A percentile compares a stretch with the other conserved stretches of the same genome.
phyloP scores from a whole-genome alignment of 2,888 invertebrate genomes.

The Pristionchus arcanus region DNA sequence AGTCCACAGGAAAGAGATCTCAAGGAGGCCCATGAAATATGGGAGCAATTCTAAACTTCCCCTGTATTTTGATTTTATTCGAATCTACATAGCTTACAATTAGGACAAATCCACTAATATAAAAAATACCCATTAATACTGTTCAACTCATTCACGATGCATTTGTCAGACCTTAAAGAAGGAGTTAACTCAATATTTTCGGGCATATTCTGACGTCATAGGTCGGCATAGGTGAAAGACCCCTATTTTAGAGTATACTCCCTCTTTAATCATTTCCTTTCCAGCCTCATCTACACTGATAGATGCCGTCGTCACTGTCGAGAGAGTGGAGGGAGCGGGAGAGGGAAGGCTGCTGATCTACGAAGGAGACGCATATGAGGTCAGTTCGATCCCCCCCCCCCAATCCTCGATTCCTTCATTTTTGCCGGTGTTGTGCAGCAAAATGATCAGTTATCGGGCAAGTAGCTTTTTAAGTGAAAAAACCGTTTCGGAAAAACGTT shows the following conservation, averaged over 20 bases:
- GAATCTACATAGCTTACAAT: background rate
- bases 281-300: background rate
- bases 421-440: too few relatives aligned
- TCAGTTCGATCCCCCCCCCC: background rate
- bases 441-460: too few relatives aligned
- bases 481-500: too few relatives aligned
- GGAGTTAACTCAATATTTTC: too few relatives aligned
- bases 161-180: background rate
- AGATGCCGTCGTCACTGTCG: constrained; percentile 30
- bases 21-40: background rate
- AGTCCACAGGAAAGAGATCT: background rate
- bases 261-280: background rate
- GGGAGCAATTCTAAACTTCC: background rate
- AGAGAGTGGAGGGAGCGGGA: constrained; percentile 33
- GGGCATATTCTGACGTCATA: too few relatives aligned
- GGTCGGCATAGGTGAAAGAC: too few relatives aligned
- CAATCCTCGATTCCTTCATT: too few relatives aligned
- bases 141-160: background rate
- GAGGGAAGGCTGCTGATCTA: constrained; percentile 20
- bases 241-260: too few relatives aligned
- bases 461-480: too few relatives aligned
- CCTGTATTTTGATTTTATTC: too few relatives aligned
- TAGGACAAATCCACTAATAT: too few relatives aligned
- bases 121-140: too few relatives aligned
- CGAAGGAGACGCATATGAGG: constrained; percentile 46